Percentiles rank a stretch among this genome's conserved stretches.
Conservation (phyloP, 2,113 vertebrate genomes). For the Corythaixoides concolor region DNA sequence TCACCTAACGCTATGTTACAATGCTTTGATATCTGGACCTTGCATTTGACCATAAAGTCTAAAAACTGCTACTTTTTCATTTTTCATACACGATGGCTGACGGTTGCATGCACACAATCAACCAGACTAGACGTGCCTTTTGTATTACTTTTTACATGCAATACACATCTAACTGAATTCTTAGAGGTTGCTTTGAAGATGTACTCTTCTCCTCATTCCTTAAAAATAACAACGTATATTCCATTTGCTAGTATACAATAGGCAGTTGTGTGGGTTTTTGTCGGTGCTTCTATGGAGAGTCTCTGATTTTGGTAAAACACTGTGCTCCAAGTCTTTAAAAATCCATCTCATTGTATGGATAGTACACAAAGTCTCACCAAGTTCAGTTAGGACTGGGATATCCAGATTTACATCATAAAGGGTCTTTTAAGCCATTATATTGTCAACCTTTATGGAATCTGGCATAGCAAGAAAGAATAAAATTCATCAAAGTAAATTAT, state of each 20-base stretch:
- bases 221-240: background rate
- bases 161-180: background rate
- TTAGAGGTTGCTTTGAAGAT: background rate
- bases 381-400: background rate
- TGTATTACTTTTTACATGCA: background rate
- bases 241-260: background rate
- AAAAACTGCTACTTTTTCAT: background rate
- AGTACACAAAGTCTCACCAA: background rate
- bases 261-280: background rate
- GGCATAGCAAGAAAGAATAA: slow-evolving; percentile 30
- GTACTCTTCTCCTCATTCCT: background rate
- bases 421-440: slow-evolving; percentile 26
- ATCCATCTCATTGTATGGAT: background rate
- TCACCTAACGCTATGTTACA: background rate
- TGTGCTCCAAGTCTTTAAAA: background rate
- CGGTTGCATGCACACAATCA: background rate
- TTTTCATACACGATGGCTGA: background rate
- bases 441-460: background rate
- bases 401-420: slow-evolving; percentile 58
- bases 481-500: slow-evolving; percentile 42
- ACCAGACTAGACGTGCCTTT: background rate
- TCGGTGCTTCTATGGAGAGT: background rate
- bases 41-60: background rate
- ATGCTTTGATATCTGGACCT: background rate
- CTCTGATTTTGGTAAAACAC: background rate